Evolutionary conservation across 2,797 vertebrate genomes (phyloP).

Genomic region (Oceanodroma leucorhoa): DNA sequence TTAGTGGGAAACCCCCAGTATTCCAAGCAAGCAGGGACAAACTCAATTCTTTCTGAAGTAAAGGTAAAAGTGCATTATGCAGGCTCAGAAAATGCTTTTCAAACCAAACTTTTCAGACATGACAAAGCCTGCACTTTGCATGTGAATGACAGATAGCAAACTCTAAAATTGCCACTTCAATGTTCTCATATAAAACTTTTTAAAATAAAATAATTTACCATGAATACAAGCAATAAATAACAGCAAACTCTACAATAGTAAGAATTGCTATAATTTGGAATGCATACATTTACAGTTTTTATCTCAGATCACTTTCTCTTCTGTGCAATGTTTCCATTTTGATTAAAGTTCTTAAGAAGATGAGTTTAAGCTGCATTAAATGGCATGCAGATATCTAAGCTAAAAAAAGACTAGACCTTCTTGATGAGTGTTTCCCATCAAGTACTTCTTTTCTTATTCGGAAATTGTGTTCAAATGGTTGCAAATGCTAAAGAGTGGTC

Average conservation of each 20-base stretch:
- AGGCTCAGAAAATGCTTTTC: slow-evolving; percentile 6
- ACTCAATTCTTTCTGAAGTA: background rate
- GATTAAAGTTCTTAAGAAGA: background rate
- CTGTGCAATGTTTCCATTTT: background rate
- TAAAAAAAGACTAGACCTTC: background rate
- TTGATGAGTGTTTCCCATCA: background rate
- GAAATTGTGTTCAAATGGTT: background rate
- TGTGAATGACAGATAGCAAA: background rate
- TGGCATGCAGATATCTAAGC: background rate
- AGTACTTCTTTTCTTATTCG: background rate
- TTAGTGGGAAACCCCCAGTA: slow-evolving; percentile 3
- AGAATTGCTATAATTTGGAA: background rate
- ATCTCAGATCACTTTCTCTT: background rate
- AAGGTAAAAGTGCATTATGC: background rate
- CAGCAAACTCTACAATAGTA: background rate
- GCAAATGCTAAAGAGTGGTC: background rate
- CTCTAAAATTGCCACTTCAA: background rate
- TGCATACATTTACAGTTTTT: background rate
- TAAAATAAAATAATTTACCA: background rate
- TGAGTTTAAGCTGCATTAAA: background rate
- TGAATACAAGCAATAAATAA: background rate
- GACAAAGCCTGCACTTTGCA: background rate
- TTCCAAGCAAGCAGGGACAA: background rate
- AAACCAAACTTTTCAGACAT: background rate
- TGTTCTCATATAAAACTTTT: background rate